Evolutionary conservation across 2,113 vertebrate genomes (phyloP).

Genomic region (Piprites chloris): DNA sequence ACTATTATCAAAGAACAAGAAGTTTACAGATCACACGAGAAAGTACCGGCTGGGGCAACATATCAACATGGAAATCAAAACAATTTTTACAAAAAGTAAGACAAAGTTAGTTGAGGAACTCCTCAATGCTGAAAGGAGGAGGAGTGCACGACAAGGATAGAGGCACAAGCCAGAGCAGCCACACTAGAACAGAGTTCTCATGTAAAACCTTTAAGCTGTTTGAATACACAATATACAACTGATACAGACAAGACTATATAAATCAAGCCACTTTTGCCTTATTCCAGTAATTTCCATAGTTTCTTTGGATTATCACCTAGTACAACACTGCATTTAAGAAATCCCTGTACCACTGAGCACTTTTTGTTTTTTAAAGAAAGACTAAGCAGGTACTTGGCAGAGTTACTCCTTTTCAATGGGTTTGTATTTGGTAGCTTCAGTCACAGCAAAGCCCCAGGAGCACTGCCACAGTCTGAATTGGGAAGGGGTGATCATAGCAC

Average conservation of each 20-base stretch:
- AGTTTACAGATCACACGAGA: not conserved
- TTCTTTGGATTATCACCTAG: not conserved
- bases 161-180: not conserved
- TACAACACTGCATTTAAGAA: not conserved
- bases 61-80: not conserved
- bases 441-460: not conserved
- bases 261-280: not conserved
- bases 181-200: not conserved
- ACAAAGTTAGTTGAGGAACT: not conserved
- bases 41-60: not conserved
- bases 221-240: not conserved
- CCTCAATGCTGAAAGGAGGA: not conserved
- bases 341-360: rapidly evolving
- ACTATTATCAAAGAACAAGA: not conserved
- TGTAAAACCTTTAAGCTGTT: not conserved
- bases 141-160: not conserved
- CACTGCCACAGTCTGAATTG: not conserved
- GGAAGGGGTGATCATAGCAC: not conserved
- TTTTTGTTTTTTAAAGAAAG: not conserved
- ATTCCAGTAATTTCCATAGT: not conserved
- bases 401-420: not conserved
- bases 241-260: not conserved
- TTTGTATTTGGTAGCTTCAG: not conserved
- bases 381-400: not conserved
- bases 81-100: not conserved